Base-by-base conservation (phyloP, 2,797 vertebrate species). In the Clamator glandarius region DNA sequence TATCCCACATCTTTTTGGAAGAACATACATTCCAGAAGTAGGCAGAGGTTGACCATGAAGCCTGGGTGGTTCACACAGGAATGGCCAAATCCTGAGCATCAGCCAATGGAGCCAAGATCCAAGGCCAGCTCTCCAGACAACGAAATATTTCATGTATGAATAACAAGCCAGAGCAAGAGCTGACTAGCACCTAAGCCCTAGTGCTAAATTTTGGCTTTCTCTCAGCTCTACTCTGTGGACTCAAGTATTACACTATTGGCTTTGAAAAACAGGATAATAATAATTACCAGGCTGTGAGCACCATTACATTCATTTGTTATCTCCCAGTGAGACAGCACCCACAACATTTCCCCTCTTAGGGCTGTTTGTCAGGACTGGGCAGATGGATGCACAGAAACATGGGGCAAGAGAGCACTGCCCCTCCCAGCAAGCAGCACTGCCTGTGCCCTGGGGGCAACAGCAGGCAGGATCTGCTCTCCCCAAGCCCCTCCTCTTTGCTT, bases 311-410 rank as follows among this genome's bases (percentile, higher is more conserved):
- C 14, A 5, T 77, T 57, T 14, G 5, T 77, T 57, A 31, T n/a
- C 11, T 20, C 13, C 13, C 10, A 28, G 41, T 2, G 12, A 59
- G 52, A 64, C 39, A 64, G 19, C 21, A 28, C 64, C 44, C 46
- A 46, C 48, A n/a, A 11, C 3, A 8, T 26, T 57, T 58, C 8
- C 51, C 25, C 25, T 51, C 44, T 69, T 15, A 4, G 28, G 26
- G 11, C 7, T 52, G 28, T 35, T 8, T 52, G 28, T 35, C 48
- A 33, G 31, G 54, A 55, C n/a, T 61, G 42, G 36, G 17, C 2
- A 0, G 21, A 18, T 6, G 1, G 0, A 31, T 4, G 3, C 29
- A 31, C 1, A 0, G 33, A n/a, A 31, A 41, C 0, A 0, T 5
- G 10, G n/a, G 39, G 39, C 31, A 35, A n/a, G 23, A 64, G 23